A percentile compares a stretch with the other conserved stretches of the same genome.
phyloP scores from a whole-genome alignment of 2,797 vertebrate species.

The Varecia variegata region DNA sequence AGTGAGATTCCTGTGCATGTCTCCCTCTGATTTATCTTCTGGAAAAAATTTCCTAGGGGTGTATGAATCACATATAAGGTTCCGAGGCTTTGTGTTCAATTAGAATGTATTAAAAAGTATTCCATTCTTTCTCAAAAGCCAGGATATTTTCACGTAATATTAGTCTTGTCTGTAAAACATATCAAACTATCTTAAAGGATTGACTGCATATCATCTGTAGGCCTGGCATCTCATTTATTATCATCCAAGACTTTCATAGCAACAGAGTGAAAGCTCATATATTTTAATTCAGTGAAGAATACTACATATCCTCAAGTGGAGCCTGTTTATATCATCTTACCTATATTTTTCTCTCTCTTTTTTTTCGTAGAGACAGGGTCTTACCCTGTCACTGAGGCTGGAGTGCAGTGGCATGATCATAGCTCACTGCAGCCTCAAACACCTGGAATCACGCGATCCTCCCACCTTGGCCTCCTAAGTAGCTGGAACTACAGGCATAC shows the following conservation, averaged over 20 bases:
- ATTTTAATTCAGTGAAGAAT: slow-evolving; percentile 33
- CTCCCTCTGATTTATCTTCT: background rate
- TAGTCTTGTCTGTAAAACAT: background rate
- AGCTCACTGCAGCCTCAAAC: background rate
- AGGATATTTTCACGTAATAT: slow-evolving; percentile 13
- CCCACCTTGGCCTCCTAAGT: background rate
- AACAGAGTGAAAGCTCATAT: background rate
- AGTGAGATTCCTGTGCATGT: background rate
- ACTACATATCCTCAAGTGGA: background rate
- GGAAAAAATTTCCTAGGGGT: background rate
- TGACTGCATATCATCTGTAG: background rate
- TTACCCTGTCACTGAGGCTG: background rate
- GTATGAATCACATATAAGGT: background rate
- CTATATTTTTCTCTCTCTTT: background rate
- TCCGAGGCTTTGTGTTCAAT: slow-evolving; percentile 5
- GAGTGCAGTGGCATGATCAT: background rate
- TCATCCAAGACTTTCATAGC: background rate
- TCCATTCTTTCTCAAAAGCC: slow-evolving; percentile 34
- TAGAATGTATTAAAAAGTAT: slow-evolving; percentile 17
- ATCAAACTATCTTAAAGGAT: slow-evolving; percentile 7
- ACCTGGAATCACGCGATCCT: background rate
- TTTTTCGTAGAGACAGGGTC: background rate
- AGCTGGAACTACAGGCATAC: background rate
- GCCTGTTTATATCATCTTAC: slow-evolving; percentile 11
- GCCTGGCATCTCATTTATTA: background rate